Conservation (phyloP, 2,113 vertebrate species). For the Ornithorhynchus anatinus region DNA sequence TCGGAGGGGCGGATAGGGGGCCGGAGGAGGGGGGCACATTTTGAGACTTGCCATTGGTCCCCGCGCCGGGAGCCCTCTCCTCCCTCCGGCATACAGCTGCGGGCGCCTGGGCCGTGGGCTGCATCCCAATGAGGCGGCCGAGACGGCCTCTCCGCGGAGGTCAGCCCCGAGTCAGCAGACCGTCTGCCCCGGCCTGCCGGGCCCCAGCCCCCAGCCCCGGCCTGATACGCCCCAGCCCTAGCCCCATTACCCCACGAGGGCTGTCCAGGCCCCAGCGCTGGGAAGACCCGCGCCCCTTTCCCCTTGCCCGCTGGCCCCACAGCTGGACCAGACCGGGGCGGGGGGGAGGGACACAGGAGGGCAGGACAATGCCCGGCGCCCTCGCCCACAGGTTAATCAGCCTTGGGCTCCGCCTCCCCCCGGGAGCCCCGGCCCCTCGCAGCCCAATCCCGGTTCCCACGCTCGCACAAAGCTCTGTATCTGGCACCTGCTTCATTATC, state of each 20-base stretch:
- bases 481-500: constrained; percentile 92
- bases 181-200: not conserved
- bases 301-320: constrained; percentile 44
- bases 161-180: constrained; percentile 52
- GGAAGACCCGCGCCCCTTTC: not conserved
- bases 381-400: no score
- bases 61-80: constrained; percentile 60
- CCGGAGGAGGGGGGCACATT: constrained; percentile 59
- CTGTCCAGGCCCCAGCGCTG: not conserved
- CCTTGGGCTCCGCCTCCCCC: no score
- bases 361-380: no score
- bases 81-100: constrained; percentile 84
- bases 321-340: no score
- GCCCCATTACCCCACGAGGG: not conserved
- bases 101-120: constrained; percentile 70
- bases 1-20: fast-evolving
- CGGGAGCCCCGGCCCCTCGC: constrained; percentile 58
- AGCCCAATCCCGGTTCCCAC: constrained; percentile 81
- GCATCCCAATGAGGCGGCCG: constrained; percentile 80
- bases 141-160: constrained; percentile 8
- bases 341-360: no score
- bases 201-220: not conserved
- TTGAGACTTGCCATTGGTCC: constrained; percentile 72
- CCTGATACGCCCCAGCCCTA: constrained; percentile 23
- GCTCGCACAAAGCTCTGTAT: constrained; percentile 73